Percentiles rank a stretch among this genome's conserved stretches.
Evolutionary conservation across 2,888 invertebrate species (phyloP).

Genomic region (Crepidodera aurea): DNA sequence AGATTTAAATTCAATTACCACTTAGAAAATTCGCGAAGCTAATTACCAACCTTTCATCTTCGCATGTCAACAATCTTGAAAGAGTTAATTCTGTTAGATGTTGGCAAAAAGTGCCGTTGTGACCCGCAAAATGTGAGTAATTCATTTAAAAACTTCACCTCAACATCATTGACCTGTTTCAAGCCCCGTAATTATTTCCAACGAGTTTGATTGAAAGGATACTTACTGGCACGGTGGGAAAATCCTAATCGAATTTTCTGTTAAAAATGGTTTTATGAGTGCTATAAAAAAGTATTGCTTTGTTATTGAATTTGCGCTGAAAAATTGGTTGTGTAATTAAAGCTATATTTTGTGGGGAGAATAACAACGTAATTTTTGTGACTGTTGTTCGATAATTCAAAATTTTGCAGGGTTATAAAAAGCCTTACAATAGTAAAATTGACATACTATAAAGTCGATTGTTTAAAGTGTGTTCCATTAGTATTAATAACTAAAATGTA

Average conservation of each 20-base stretch:
- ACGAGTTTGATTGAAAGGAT: constrained; percentile 23
- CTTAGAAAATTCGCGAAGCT: constrained; percentile 22
- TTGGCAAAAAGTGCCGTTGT: constrained; percentile 27
- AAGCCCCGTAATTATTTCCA: constrained; percentile 22
- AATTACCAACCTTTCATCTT: constrained; percentile 34
- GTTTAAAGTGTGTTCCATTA: no score
- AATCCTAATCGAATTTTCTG: neutral
- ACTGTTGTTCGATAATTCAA: no score
- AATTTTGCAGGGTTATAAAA: no score
- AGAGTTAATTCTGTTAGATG: constrained; percentile 34
- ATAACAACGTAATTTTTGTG: no score
- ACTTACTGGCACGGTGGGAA: constrained; percentile 6
- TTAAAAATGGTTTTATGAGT: neutral
- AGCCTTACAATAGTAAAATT: no score
- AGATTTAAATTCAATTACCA: constrained; percentile 32
- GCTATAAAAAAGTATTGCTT: no score
- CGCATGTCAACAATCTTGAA: constrained; percentile 34
- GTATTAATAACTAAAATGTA: no score
- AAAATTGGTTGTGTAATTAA: no score
- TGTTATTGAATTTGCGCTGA: no score
- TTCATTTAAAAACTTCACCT: constrained; percentile 28
- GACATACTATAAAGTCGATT: no score
- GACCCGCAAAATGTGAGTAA: constrained; percentile 27
- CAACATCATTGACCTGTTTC: constrained; percentile 9
- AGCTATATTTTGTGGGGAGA: no score